A percentile compares a stretch with the other conserved stretches of the same genome.
phyloP scores from a whole-genome alignment of 2,113 vertebrate species.

The pig (Sus scrofa) region DNA sequence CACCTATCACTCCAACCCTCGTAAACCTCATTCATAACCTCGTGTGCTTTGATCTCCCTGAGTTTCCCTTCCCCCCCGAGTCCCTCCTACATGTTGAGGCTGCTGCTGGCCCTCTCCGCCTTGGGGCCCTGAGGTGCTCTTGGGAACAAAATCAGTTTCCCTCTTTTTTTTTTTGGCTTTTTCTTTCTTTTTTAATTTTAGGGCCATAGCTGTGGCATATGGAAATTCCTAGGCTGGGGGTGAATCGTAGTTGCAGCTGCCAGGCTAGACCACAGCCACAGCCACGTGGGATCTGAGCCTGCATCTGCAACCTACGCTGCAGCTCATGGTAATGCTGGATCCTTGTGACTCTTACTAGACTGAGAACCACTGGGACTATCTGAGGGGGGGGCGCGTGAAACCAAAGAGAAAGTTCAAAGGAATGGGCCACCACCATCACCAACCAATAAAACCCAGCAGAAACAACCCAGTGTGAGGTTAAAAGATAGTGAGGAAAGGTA shows the following conservation, averaged over 20 bases:
- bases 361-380: background rate
- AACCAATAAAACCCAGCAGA: background rate
- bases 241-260: no score
- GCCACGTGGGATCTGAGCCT: no score
- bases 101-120: background rate
- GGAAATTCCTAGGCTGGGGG: no score
- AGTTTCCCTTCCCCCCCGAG: background rate
- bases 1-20: background rate
- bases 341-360: background rate
- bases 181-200: no score
- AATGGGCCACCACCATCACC: background rate
- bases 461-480: fast-evolving
- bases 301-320: no score
- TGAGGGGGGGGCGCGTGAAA: background rate
- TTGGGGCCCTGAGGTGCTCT: background rate
- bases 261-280: no score
- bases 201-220: no score
- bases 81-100: background rate
- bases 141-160: background rate
- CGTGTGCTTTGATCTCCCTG: background rate
- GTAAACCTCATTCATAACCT: no score
- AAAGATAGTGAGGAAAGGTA: fast-evolving
- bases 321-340: no score
- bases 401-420: background rate
- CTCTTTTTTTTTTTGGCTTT: no score